Conservation (phyloP, 2,113 vertebrate genomes). For the Damaliscus lunatus region DNA sequence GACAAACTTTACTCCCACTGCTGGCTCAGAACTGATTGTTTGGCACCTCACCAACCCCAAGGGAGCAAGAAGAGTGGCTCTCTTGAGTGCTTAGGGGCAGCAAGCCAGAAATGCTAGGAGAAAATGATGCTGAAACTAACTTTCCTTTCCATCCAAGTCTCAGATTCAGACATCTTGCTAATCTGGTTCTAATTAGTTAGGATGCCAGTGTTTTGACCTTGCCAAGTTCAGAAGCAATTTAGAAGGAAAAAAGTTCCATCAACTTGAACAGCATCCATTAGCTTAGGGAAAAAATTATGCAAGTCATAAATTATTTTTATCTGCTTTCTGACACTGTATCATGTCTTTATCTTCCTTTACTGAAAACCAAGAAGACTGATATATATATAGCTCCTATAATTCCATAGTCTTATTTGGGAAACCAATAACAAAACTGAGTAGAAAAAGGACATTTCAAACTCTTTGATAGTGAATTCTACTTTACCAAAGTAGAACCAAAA, state of each 20-base stretch:
- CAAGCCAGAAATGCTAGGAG: neutral
- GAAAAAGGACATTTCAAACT: neutral
- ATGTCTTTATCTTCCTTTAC: neutral
- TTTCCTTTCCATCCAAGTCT: neutral
- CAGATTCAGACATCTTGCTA: neutral
- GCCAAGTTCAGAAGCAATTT: constrained; percentile 8
- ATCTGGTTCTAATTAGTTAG: neutral
- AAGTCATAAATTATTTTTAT: neutral
- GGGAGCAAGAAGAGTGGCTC: neutral
- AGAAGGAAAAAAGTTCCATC: neutral
- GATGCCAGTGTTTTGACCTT: constrained; percentile 14
- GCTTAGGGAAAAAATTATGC: neutral
- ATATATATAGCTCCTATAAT: neutral
- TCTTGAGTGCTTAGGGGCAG: neutral
- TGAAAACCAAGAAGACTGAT: neutral
- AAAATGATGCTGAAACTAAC: neutral
- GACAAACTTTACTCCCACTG: neutral
- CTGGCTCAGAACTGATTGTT: neutral
- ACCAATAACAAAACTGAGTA: neutral
- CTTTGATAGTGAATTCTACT: neutral
- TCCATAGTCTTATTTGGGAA: neutral
- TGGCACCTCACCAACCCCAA: neutral
- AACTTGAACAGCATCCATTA: neutral
- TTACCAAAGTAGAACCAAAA: neutral
- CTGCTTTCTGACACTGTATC: neutral